Evolutionary conservation across 1,140 invertebrate species (phyloP).

Genomic region (Eumeta japonica): DNA sequence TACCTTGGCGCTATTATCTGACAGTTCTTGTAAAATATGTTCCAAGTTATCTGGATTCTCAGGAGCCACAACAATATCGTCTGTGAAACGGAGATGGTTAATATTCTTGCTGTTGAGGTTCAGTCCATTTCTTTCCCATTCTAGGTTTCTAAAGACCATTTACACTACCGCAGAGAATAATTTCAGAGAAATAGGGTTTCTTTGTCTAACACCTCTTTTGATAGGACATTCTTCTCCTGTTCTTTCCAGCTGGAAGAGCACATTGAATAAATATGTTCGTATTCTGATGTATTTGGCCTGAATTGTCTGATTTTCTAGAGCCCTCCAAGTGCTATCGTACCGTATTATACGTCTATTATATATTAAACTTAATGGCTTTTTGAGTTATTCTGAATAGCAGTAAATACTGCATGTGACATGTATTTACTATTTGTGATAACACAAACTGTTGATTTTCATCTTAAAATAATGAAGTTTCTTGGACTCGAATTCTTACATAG

Average conservation of each 20-base stretch:
- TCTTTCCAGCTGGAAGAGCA: conserved; percentile 14
- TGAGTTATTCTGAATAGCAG: too few species aligned
- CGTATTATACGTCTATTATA: too few species aligned
- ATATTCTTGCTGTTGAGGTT: conserved; percentile 10
- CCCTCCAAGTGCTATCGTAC: too few species aligned
- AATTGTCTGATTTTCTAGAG: conserved; percentile 4
- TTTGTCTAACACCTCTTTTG: conserved; percentile 16
- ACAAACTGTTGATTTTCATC: too few species aligned
- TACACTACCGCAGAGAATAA: conserved; percentile 18
- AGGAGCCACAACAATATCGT: conserved; percentile 14
- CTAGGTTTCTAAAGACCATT: conserved; percentile 5
- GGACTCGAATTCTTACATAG: too few species aligned
- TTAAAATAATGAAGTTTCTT: too few species aligned
- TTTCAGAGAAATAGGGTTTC: conserved; percentile 19
- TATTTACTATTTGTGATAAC: too few species aligned
- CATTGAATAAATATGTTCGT: conserved; percentile 7
- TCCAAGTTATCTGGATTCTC: neutral
- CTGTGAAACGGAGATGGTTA: conserved; percentile 11
- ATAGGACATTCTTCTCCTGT: conserved; percentile 12
- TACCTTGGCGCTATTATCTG: too few species aligned
- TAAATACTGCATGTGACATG: too few species aligned
- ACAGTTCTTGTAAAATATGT: neutral
- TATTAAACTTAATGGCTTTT: too few species aligned
- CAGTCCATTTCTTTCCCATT: conserved; percentile 10
- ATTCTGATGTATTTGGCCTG: conserved; percentile 12